Base-by-base conservation (phyloP, 92 coral and sea anemone species). In the Zoanthus sansibaricus region DNA sequence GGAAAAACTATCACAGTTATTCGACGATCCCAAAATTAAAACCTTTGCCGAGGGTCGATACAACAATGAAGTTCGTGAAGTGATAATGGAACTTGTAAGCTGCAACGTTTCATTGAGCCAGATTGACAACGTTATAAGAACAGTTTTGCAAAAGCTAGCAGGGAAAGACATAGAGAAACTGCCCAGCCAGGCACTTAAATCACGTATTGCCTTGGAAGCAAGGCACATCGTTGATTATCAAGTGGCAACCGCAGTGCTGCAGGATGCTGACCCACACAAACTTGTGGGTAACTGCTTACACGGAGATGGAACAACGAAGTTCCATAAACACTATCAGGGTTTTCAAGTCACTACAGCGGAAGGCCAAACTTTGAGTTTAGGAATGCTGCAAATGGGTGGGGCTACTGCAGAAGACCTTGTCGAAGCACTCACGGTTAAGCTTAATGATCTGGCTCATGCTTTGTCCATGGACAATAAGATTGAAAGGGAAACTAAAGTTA, bases 381-480 rank as follows among this genome's bases (percentile, higher is more conserved):
- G 79, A 1, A 75, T 75, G 62, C 33, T 75, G 64, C 16, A 48
- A 6, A 75, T 49, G 64, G 45, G 79, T 75, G 79, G 37, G 7
- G 79, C 79, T 10, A 48, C 62, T 10, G 79, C 79, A 17, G 5
- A 20, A 75, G 79, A 75, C 59, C 55, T 48, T 17, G 17, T 75
- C 12, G 79, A 21, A 21, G 33, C 20, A 9, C 45, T 75, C 17
- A 75, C 79, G 1, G 6, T 5, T 9, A 75, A 75, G 59, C 79
- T 48, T 2, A 21, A 74, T 3, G 78, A 74, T 42, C 55, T 74
- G 7, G 78, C 78, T 46, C 42, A 75, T 17, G 18, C 79, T 13
- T 30, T 75, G 16, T 75, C 62, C 79, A 20, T 49, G 21, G 78
- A 48, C 13, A 30, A 47, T 49, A 30, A 75, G 31, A 16, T 15